Evolutionary conservation across 2,113 vertebrate genomes (phyloP), one percentile per base, ranked within the genome.

Genomic region (Ophthalmolycus amberensis): DNA sequence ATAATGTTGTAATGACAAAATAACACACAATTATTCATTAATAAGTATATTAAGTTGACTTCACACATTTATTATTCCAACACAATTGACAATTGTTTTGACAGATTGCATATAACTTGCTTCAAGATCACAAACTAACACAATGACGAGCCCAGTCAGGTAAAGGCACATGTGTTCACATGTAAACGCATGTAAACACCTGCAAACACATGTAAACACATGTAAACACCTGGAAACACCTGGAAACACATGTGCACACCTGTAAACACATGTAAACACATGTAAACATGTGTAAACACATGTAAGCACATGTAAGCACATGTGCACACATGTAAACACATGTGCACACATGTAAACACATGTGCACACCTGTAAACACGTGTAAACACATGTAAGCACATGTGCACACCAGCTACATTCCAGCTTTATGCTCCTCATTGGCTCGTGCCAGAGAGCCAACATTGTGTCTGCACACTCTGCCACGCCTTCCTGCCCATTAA

Each of bases 391-490:
- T 25, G 25, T 25, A 46, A 46, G 15, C 25, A 25, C 25, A 25
- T 25, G 25, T 25, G 29, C 4, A 32, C 14, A 42, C 40, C 40
- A 10, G n/a, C 58, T 70, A 32, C 6, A 22, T 40, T 34, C 18
- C 2, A n/a, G 8, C 56, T 56, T 52, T 40, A 9, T n/a, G 15
- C 29, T 44, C 27, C 77, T 62, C 48, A 42, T n/a, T 22, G 50
- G 20, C 66, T 66, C 16, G 12, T 50, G 40, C 60, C 63, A 42
- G 54, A 52, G 29, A 67, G 63, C 62, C 69, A 68, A 9, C 50
- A 16, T 37, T 32, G 52, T 63, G 48, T 50, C 63, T 44, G 32
- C 52, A 46, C 70, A 9, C 79, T 66, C 65, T 67, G 50, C 71
- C 56, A 37, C 56, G 6, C 56, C 25, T 37, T 48, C 44, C 56